Evolutionary conservation across 2,888 invertebrate species (phyloP).

Genomic region (Julus scandinavius): DNA sequence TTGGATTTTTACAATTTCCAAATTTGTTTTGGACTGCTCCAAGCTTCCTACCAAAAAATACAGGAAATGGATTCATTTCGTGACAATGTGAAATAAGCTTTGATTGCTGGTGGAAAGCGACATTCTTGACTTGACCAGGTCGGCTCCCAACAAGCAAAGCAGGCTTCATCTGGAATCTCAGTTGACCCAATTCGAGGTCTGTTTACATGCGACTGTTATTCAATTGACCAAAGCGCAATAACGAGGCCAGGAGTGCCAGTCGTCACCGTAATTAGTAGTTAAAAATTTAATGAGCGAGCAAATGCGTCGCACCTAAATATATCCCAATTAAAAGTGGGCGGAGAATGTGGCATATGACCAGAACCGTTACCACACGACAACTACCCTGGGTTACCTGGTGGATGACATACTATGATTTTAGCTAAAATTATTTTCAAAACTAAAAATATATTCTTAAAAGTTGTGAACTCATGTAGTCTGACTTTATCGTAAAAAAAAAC

Average conservation of each 20-base stretch:
- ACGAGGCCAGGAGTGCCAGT: background rate
- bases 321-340: background rate
- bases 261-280: background rate
- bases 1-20: too few species aligned
- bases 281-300: background rate
- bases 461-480: too few species aligned
- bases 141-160: background rate
- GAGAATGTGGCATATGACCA: background rate
- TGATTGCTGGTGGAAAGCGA: too few species aligned
- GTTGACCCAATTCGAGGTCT: background rate
- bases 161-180: background rate
- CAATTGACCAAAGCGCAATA: background rate
- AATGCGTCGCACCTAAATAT: conserved; percentile 1
- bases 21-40: too few species aligned
- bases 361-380: background rate
- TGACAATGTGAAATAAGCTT: too few species aligned
- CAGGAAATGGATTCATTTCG: too few species aligned
- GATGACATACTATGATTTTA: too few species aligned
- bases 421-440: too few species aligned
- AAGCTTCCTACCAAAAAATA: too few species aligned
- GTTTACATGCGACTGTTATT: background rate
- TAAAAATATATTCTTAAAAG: too few species aligned
- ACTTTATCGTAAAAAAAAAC: too few species aligned
- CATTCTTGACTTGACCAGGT: background rate
- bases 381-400: too few species aligned